phyloP scores from a whole-genome alignment of 92 coral and sea anemone species.

The Palythoa grandis region DNA sequence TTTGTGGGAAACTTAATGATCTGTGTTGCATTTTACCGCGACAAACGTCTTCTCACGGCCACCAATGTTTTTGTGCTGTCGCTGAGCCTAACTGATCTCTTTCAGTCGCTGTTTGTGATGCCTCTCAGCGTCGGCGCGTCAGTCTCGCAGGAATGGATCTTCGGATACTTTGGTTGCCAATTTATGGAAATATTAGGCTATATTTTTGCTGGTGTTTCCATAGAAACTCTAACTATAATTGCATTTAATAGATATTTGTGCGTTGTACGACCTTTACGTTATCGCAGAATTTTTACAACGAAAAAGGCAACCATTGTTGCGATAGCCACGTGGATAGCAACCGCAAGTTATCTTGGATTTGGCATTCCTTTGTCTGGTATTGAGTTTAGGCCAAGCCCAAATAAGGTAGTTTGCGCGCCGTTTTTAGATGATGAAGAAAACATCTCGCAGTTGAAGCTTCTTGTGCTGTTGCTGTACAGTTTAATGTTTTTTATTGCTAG shows the following conservation, averaged over 20 bases:
- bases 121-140: constrained; percentile 13
- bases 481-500: constrained; percentile 9
- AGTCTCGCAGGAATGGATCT: constrained; percentile 1
- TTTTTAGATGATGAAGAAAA: background rate
- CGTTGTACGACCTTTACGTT: constrained; percentile 10
- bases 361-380: constrained; percentile 21
- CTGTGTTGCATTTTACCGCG: constrained; percentile 15
- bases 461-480: background rate
- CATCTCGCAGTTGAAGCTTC: background rate
- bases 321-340: background rate
- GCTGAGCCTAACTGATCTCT: constrained; percentile 16
- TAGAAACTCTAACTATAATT: constrained; percentile 22
- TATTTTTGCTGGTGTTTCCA: constrained; percentile 27
- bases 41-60: constrained; percentile 6
- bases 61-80: constrained; percentile 14
- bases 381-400: constrained; percentile 21
- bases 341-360: constrained; percentile 9
- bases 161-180: constrained; percentile 13
- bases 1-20: constrained; percentile 22
- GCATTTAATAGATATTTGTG: constrained; percentile 26
- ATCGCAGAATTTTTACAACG: constrained; percentile 22
- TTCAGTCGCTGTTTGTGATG: constrained; percentile 21
- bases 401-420: constrained; percentile 13
- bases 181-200: constrained; percentile 24
- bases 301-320: background rate